A percentile compares a stretch with the other conserved stretches of the same genome.
phyloP scores from a whole-genome alignment of 2,888 invertebrate genomes.

The Dastarcus helophoroides region DNA sequence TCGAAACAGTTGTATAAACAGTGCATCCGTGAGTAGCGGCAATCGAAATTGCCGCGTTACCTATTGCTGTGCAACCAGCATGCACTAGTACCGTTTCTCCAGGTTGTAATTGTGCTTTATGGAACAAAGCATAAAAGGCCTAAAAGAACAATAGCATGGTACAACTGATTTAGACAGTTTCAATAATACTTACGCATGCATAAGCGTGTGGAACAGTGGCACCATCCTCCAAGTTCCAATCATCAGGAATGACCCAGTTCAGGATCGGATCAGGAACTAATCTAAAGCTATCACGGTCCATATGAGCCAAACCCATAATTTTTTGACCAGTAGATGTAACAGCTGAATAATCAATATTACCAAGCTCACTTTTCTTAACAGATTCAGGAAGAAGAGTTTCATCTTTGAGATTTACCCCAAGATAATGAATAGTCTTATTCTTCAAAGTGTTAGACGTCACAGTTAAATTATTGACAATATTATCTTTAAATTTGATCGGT shows the following conservation, averaged over 20 bases:
- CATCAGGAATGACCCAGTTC: conserved; percentile 57
- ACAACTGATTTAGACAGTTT: conserved; percentile 11
- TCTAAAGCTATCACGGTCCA: conserved; percentile 27
- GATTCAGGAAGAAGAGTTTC: conserved; percentile 25
- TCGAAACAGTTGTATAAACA: conserved; percentile 52
- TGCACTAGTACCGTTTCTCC: conserved; percentile 43
- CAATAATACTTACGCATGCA: conserved; percentile 38
- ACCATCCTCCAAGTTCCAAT: conserved; percentile 63
- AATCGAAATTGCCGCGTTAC: conserved; percentile 59
- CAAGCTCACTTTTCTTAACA: conserved; percentile 25
- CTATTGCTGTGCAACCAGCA: conserved; percentile 51
- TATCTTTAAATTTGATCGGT: conserved; percentile 25
- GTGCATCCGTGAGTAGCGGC: conserved; percentile 46
- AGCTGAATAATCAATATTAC: conserved; percentile 32
- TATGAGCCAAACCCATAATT: conserved; percentile 54
- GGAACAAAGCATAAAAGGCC: conserved; percentile 35
- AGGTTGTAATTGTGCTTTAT: conserved; percentile 27
- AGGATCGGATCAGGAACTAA: conserved; percentile 34
- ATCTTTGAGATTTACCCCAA: conserved; percentile 31
- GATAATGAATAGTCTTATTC: conserved; percentile 24
- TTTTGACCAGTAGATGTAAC: conserved; percentile 40
- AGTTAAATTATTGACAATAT: conserved; percentile 15
- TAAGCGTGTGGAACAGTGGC: conserved; percentile 75
- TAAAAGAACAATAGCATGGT: too few species aligned
- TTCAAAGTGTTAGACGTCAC: conserved; percentile 18